phyloP scores from a whole-genome alignment of 92 coral and sea anemone genomes.

The Epizoanthus ramosus region DNA sequence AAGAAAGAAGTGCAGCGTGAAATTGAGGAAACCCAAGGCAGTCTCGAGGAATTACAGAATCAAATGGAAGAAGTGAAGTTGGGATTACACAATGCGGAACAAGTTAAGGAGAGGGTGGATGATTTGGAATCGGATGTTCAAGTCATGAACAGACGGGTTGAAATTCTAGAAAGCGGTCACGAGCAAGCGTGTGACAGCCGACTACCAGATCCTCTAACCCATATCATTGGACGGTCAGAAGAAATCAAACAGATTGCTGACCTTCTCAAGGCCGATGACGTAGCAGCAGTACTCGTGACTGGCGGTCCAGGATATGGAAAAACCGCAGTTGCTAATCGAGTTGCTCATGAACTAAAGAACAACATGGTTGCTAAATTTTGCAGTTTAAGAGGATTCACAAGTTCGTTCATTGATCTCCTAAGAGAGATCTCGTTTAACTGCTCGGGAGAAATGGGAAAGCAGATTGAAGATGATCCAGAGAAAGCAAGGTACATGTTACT shows the following conservation, averaged over 20 bases:
- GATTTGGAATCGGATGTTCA: no score
- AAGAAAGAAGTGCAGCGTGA: not conserved
- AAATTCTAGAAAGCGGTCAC: no score
- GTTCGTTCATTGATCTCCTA: not conserved
- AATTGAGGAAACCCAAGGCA: not conserved
- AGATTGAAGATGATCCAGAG: slow-evolving; percentile 28
- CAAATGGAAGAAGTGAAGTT: not conserved
- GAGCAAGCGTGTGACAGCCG: not conserved
- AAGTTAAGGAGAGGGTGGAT: not conserved
- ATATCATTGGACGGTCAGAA: slow-evolving; percentile 37
- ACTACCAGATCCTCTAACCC: slow-evolving; percentile 17
- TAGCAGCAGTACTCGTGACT: slow-evolving; percentile 40
- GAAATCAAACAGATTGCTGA: slow-evolving; percentile 7
- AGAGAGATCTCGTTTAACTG: slow-evolving; percentile 13
- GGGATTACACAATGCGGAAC: not conserved
- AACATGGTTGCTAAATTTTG: not conserved
- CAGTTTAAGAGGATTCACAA: not conserved
- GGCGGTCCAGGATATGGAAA: slow-evolving; percentile 63
- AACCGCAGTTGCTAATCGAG: slow-evolving; percentile 36
- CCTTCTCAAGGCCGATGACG: not conserved
- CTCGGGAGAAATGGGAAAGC: slow-evolving; percentile 34
- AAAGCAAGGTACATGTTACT: slow-evolving; percentile 41
- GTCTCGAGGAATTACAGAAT: not conserved
- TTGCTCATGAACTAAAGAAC: slow-evolving; percentile 31
- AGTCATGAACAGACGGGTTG: not conserved